phyloP scores from a whole-genome alignment of 92 coral and sea anemone species.

The Zoanthus sociatus region DNA sequence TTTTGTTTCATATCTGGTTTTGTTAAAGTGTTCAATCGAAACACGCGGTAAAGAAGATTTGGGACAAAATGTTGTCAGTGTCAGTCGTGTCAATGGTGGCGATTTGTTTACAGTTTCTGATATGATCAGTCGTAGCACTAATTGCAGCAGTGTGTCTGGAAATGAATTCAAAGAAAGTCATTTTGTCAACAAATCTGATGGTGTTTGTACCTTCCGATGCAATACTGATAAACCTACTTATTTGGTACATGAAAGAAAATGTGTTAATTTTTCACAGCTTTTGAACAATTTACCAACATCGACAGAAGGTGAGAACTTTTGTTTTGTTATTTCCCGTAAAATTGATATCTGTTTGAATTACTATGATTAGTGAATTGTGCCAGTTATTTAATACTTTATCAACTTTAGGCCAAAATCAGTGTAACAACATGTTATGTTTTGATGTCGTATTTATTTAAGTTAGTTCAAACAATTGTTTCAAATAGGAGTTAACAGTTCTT shows the following conservation, averaged over 20 bases:
- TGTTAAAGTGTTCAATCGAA: not conserved
- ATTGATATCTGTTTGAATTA: too few species aligned
- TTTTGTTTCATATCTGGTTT: not conserved
- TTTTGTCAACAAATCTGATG: not conserved
- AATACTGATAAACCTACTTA: not conserved
- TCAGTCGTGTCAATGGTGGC: constrained; percentile 2
- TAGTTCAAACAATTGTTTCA: too few species aligned
- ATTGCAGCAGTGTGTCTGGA: not conserved
- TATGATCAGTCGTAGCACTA: not conserved
- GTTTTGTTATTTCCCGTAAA: too few species aligned
- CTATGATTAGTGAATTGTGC: too few species aligned
- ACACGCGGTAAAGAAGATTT: not conserved
- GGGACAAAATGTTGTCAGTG: not conserved
- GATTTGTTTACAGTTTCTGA: not conserved
- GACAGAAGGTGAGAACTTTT: not conserved
- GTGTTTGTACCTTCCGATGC: not conserved
- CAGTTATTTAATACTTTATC: too few species aligned
- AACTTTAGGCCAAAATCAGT: too few species aligned
- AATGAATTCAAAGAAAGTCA: not conserved
- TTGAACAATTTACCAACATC: not conserved
- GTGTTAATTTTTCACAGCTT: not conserved
- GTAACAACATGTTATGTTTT: too few species aligned
- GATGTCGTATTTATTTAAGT: too few species aligned
- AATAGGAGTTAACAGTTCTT: too few species aligned
- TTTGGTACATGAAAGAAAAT: not conserved